phyloP scores from a whole-genome alignment of 2,888 invertebrate genomes.

The Aproaerema taeniolella region DNA sequence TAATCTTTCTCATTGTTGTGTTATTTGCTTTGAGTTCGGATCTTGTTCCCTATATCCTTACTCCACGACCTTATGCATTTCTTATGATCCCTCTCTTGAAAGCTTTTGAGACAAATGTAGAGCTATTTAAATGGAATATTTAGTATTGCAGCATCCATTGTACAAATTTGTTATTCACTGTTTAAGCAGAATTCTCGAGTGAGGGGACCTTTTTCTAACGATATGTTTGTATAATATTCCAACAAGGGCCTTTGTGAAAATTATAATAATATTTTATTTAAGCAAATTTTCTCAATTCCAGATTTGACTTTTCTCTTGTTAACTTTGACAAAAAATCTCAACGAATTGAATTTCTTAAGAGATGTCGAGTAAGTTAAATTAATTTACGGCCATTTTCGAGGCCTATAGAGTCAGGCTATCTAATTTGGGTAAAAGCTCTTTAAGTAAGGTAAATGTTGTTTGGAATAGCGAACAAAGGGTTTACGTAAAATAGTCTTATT shows the following conservation, averaged over 20 bases:
- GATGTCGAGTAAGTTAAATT: no score
- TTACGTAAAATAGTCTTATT: no score
- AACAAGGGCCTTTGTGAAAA: slow-evolving; percentile 14
- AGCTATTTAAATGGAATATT: slow-evolving; percentile 67
- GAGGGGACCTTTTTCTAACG: slow-evolving; percentile 32
- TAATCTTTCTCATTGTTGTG: slow-evolving; percentile 27
- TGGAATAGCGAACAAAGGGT: no score
- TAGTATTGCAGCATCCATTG: slow-evolving; percentile 60
- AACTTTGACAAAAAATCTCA: no score
- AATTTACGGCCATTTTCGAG: no score
- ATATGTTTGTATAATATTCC: slow-evolving; percentile 26
- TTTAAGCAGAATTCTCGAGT: slow-evolving; percentile 51
- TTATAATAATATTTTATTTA: slow-evolving; percentile 15
- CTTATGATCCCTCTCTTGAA: slow-evolving; percentile 53
- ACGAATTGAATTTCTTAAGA: no score
- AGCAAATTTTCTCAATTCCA: not conserved
- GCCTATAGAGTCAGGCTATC: no score
- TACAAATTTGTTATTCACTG: slow-evolving; percentile 60
- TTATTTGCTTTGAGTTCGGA: slow-evolving; percentile 33
- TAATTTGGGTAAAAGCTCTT: no score
- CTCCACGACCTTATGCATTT: slow-evolving; percentile 57
- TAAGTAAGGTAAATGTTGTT: no score
- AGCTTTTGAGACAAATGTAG: slow-evolving; percentile 65
- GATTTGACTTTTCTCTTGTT: no score
- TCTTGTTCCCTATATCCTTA: slow-evolving; percentile 39